Evolutionary conservation across 2,797 vertebrate genomes (phyloP).

Genomic region (Cyprinodon diabolis): DNA sequence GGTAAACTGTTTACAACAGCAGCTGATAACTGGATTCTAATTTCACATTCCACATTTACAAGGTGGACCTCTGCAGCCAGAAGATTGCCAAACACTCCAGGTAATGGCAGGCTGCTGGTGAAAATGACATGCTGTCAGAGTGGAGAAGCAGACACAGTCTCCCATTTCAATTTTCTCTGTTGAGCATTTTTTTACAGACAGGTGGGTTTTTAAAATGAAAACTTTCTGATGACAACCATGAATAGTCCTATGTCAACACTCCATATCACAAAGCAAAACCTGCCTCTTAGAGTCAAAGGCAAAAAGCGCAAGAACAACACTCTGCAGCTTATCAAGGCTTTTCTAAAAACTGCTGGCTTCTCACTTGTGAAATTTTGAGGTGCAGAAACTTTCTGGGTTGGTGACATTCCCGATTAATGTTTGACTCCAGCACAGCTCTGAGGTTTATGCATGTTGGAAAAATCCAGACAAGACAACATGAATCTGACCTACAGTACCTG

Average conservation of each 20-base stretch:
- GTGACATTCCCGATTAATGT: conserved; percentile 31
- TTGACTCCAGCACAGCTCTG: conserved; percentile 19
- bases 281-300: conserved; percentile 7
- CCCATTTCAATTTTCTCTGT: conserved; percentile 55
- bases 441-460: conserved; percentile 27
- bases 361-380: conserved; percentile 37
- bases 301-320: conserved; percentile 2
- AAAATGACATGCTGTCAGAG: conserved; percentile 63
- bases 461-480: conserved; percentile 35
- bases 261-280: conserved; percentile 21
- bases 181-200: conserved; percentile 43
- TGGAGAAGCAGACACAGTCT: conserved; percentile 35
- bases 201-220: conserved; percentile 40
- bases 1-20: conserved; percentile 69
- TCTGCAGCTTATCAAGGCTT: conserved; percentile 10
- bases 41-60: conserved; percentile 74
- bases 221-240: conserved; percentile 23
- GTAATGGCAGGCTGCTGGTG: conserved; percentile 50
- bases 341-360: conserved; percentile 32
- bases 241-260: conserved; percentile 31
- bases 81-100: conserved; percentile 34
- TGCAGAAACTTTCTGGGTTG: conserved; percentile 11
- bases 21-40: conserved; percentile 69
- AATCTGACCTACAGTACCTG: conserved; percentile 5
- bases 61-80: conserved; percentile 44